These are phyloP conservation scores for Melolontha melolontha DNA, from an alignment of 2,888 invertebrate species.

Conservation along the genomic window DNA sequence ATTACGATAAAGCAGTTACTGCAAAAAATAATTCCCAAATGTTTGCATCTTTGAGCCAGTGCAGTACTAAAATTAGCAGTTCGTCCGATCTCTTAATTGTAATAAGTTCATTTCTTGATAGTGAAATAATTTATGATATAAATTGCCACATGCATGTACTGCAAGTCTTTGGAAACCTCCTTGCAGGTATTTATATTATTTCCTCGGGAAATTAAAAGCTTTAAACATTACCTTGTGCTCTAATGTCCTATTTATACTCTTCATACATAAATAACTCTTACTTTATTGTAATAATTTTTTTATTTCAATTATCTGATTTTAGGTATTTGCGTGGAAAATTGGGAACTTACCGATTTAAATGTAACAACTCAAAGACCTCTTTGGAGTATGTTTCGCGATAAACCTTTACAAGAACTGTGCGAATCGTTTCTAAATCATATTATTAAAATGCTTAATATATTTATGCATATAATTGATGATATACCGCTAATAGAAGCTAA, in stretches of 20 bases:
- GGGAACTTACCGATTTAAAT: slow-evolving; percentile 49
- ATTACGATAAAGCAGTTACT: slow-evolving; percentile 41
- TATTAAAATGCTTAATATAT: slow-evolving; percentile 78
- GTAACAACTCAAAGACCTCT: slow-evolving; percentile 12
- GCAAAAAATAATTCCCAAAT: slow-evolving; percentile 46
- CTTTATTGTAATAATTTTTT: too few species aligned
- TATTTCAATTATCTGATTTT: slow-evolving; percentile 23
- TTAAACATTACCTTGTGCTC: too few species aligned
- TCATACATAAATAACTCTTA: too few species aligned
- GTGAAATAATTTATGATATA: slow-evolving; percentile 70
- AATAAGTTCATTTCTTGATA: slow-evolving; percentile 65
- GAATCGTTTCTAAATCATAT: slow-evolving; percentile 77
- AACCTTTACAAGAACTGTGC: slow-evolving; percentile 67
- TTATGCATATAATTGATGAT: slow-evolving; percentile 82
- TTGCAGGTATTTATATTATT: slow-evolving; percentile 64
- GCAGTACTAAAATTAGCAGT: slow-evolving; percentile 42
- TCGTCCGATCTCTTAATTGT: slow-evolving; percentile 60
- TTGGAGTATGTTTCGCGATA: slow-evolving; percentile 64
- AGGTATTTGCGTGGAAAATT: slow-evolving; percentile 49
- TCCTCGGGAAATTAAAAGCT: too few species aligned
- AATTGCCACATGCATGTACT: slow-evolving; percentile 66
- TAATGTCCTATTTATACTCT: too few species aligned
- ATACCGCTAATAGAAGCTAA: slow-evolving; percentile 69
- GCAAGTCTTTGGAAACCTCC: slow-evolving; percentile 70
- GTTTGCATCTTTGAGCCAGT: too few species aligned